Evolutionary conservation across 2,113 vertebrate genomes (phyloP), one percentile per base, ranked within the genome.

Genomic region (Rhinolophus ferrumequinum): DNA sequence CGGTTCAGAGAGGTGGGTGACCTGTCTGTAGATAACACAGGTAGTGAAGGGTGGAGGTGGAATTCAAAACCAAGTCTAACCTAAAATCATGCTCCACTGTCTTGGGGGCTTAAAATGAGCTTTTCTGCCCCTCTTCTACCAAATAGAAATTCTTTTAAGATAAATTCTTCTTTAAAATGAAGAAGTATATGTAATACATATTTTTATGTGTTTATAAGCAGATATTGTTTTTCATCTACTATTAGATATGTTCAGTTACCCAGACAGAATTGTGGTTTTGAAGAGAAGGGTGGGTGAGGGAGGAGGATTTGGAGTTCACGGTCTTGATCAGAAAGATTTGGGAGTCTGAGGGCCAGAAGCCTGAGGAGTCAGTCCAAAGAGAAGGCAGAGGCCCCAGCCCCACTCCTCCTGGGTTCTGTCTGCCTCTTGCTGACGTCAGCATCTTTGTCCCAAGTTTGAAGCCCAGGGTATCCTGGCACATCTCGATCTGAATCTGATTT

Each of bases 321-420:
- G 41, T 22, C 38, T 47, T 5, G 33, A 75, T 33, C 15, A 21
- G 18, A 58, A 81, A 22, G 30, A 9, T 66, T 35, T 73, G 35
- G 80, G 50, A 38, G 56, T 19, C 33, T 1, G 7, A 14, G 1
- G 21, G 28, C 24, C 12, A 8, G 38, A 62, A 30, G 24, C 21
- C 1, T 4, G 1, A 2, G 7, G 9, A 6, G 41, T 22, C 6
- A 6, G 52, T 33, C 82, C 6, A 6, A 44, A 54, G 33, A 67
- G 75, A 19, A 14, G 5, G 6, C 24, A 1, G 35, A 30, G 33
- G 33, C 75, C 47, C 12, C 6, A 10, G 12, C 5, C 60, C 38
- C 30, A 2, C 30, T 15, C 8, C 18, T 18, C 16, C 72, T 2
- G 6, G 18, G 12, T 24, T 44, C 9, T 14, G 28, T 33, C 24